Conservation (phyloP, 2,113 vertebrate species). For the Lagenorhynchus albirostris region DNA sequence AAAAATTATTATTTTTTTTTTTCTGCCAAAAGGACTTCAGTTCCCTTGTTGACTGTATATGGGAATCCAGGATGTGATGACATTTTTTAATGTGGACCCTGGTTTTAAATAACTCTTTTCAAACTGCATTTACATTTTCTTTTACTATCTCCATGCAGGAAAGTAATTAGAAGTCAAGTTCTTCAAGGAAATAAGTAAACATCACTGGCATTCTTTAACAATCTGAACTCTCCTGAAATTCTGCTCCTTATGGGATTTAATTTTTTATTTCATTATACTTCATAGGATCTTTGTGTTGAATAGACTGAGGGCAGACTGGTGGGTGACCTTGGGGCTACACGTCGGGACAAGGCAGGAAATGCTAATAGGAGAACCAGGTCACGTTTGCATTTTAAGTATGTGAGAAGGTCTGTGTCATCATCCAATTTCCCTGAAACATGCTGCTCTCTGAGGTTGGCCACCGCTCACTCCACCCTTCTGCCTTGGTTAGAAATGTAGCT, state of each 20-base stretch:
- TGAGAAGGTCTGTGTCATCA: background rate
- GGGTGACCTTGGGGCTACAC: background rate
- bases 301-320: background rate
- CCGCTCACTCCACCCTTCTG: too few relatives aligned
- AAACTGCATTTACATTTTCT: slow-evolving; percentile 44
- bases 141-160: slow-evolving; percentile 4
- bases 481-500: background rate
- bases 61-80: background rate
- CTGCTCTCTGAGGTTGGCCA: background rate
- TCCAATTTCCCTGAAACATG: background rate
- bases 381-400: background rate
- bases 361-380: background rate
- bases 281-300: background rate
- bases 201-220: background rate
- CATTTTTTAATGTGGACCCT: background rate
- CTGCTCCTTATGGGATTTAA: background rate
- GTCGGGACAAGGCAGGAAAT: background rate
- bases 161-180: slow-evolving; percentile 55
- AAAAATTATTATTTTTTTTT: background rate
- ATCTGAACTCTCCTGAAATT: background rate
- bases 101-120: background rate
- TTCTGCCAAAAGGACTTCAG: background rate
- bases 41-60: background rate
- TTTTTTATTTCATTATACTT: slow-evolving; percentile 22
- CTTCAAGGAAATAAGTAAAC: slow-evolving; percentile 42